phyloP scores from a whole-genome alignment of 2,888 invertebrate species.

The Miltochrista miniata region DNA sequence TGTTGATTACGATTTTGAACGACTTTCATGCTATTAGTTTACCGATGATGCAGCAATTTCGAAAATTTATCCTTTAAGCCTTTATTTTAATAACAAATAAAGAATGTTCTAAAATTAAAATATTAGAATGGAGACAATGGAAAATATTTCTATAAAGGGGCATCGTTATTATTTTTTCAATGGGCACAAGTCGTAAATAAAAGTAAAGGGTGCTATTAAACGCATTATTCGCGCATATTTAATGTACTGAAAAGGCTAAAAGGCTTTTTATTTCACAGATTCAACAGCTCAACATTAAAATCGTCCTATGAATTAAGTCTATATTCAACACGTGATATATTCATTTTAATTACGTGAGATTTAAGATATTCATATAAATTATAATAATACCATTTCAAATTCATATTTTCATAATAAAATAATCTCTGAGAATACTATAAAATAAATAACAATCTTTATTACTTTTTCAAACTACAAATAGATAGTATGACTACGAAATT shows the following conservation, averaged over 20 bases:
- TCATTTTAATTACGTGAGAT: constrained; percentile 37
- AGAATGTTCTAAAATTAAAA: constrained; percentile 46
- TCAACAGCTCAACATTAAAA: constrained; percentile 75
- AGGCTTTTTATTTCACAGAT: constrained; percentile 70
- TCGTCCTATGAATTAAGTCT: constrained; percentile 65
- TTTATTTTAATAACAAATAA: too few relatives aligned
- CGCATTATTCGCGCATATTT: constrained; percentile 81
- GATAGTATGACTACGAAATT: constrained; percentile 26
- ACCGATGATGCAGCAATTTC: constrained; percentile 1
- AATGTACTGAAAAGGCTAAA: constrained; percentile 80
- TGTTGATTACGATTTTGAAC: constrained; percentile 42
- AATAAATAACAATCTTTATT: constrained; percentile 7
- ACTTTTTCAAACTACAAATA: constrained; percentile 16
- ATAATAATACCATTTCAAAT: constrained; percentile 3
- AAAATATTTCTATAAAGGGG: constrained; percentile 60
- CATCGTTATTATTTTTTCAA: constrained; percentile 76
- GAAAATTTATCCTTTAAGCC: constrained; percentile 15
- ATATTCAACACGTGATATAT: constrained; percentile 68
- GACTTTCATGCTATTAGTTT: constrained; percentile 10
- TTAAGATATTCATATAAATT: constrained; percentile 29
- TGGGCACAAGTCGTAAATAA: constrained; percentile 73
- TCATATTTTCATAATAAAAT: constrained; percentile 6
- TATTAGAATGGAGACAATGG: constrained; percentile 68
- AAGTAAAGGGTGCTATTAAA: constrained; percentile 82
- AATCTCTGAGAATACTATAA: too few relatives aligned